Evolutionary conservation across 2,888 invertebrate genomes (phyloP).

Genomic region (Oscheius sp.): DNA sequence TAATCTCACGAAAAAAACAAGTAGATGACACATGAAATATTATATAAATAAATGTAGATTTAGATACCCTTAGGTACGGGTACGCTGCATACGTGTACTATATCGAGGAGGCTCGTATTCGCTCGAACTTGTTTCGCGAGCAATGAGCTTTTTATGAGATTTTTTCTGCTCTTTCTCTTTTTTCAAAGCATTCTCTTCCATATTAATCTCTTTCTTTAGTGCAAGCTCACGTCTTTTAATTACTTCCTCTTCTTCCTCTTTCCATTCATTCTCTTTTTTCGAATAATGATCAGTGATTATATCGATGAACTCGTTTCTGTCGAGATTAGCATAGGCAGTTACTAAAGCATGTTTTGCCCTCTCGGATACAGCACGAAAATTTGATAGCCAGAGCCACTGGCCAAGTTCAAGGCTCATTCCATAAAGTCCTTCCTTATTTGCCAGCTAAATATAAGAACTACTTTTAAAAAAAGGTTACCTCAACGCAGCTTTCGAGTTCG

Average conservation of each 20-base stretch:
- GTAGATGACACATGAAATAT: too few species aligned
- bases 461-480: slow-evolving; percentile 31
- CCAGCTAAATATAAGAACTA: slow-evolving; percentile 78
- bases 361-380: slow-evolving; percentile 39
- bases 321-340: slow-evolving; percentile 36
- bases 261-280: neutral
- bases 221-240: neutral
- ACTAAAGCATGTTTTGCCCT: slow-evolving; percentile 30
- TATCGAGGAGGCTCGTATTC: too few species aligned
- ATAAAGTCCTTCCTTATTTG: slow-evolving; percentile 92
- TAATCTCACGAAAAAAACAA: too few species aligned
- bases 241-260: neutral
- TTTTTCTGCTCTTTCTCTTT: too few species aligned
- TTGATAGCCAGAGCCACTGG: slow-evolving; percentile 80
- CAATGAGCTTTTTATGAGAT: too few species aligned
- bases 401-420: slow-evolving; percentile 88
- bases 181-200: too few species aligned
- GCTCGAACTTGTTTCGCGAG: too few species aligned
- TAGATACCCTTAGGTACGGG: too few species aligned
- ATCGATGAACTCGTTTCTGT: slow-evolving; percentile 32
- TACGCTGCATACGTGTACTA: too few species aligned
- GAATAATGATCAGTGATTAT: neutral
- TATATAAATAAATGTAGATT: too few species aligned
- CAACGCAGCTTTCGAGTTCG: slow-evolving; percentile 35
- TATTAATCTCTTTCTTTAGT: too few species aligned